Percentiles rank a stretch among this genome's conserved stretches.
Conservation (phyloP, 2,797 vertebrate genomes). For the Euthynnus affinis region DNA sequence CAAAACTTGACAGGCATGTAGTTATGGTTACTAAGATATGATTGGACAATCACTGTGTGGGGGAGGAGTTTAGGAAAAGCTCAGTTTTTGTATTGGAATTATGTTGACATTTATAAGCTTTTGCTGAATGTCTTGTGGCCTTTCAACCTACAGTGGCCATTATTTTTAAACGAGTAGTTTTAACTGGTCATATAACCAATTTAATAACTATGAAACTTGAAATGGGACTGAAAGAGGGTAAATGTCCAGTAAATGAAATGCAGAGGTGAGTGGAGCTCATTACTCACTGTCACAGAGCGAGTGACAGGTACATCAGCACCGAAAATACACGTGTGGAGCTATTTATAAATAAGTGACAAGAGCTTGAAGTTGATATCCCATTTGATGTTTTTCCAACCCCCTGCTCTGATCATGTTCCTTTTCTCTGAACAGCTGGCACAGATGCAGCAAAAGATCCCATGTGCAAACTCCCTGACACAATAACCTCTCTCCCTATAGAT, state of each 20-base stretch:
- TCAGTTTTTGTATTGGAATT: background rate
- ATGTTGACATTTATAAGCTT: background rate
- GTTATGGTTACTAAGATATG: background rate
- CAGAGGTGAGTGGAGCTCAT: conserved; percentile 68
- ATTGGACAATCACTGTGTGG: background rate
- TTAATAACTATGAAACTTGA: conserved; percentile 9
- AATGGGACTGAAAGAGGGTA: conserved; percentile 5
- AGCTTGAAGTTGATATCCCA: conserved; percentile 41
- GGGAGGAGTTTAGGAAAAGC: background rate
- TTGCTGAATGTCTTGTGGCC: background rate
- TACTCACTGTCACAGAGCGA: conserved; percentile 70
- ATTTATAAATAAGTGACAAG: conserved; percentile 65
- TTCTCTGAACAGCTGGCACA: conserved; percentile 62
- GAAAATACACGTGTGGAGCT: conserved; percentile 48
- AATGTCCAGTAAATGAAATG: conserved; percentile 58
- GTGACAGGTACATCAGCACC: conserved; percentile 66
- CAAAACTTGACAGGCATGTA: background rate
- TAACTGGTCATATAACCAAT: conserved; percentile 8
- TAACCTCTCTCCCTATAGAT: conserved; percentile 33
- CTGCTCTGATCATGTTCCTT: conserved; percentile 4
- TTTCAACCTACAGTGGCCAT: background rate
- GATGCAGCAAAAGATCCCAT: conserved; percentile 48
- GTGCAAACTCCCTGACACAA: conserved; percentile 45
- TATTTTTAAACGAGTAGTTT: background rate
- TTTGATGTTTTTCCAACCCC: conserved; percentile 35